Base-by-base conservation (phyloP, 2,888 invertebrate species). In the Leptopilina drosophilae region DNA sequence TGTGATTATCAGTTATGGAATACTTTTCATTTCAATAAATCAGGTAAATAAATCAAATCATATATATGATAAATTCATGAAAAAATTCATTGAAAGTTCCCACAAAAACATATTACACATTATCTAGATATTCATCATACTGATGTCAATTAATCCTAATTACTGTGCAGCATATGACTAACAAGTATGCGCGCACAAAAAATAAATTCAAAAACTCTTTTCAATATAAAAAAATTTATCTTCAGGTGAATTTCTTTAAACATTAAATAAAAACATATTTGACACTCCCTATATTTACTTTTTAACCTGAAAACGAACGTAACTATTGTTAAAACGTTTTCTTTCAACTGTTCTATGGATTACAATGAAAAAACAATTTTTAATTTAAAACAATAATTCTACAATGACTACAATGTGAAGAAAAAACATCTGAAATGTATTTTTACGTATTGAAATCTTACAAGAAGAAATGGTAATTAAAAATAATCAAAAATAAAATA, bases 261-360 rank as follows among this genome's bases (percentile, higher is more conserved):
- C 14, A n/a, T n/a, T 59, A 59, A 15, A n/a, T 59, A n/a, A n/a
- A 5, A 59, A 59, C 33, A 7, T n/a, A 59, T 59, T 26, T 20
- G 49, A 26, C 67, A 69, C 67, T 69, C 67, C 67, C 67, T 20
- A 20, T 69, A 20, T 69, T 46, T n/a, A 69, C 11, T 49, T 20
- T 26, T 49, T 49, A 53, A 11, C 49, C 20, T 66, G n/a, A 12
- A 26, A 20, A 49, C 11, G 26, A 49, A 49, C 12, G 3, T 69
- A 66, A 46, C 12, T 46, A 56, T 56, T 56, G 12, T 56, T 14
- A 56, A 56, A n/a, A 56, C 14, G 9, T 56, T 56, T 56, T n/a
- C 12, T 56, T 14, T n/a, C 56, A 56, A 11, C 11, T 14, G 0
- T 56, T 56, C 7, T 42, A 42, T 14, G 56, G n/a, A 11, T n/a